These are phyloP conservation scores for Carcharodon carcharias DNA, from an alignment of 2,797 vertebrate species.

Conservation along the genomic window DNA sequence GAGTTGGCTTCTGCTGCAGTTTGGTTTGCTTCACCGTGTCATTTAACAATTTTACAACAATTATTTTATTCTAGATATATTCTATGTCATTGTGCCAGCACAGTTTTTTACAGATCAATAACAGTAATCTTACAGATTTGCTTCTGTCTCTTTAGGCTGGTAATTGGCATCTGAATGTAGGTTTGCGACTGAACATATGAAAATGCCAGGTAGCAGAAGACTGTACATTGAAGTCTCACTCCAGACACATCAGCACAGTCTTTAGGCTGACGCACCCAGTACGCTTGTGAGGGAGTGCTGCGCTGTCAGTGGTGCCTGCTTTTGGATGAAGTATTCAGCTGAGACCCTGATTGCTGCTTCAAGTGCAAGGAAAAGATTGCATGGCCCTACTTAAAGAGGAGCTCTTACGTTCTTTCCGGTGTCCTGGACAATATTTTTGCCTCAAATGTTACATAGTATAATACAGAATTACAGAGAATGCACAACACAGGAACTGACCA, in stretches of 20 bases:
- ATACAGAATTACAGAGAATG: neutral
- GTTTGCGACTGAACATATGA: neutral
- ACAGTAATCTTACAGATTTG: neutral
- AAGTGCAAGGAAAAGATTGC: neutral
- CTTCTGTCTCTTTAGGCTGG: neutral
- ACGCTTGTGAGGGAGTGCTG: neutral
- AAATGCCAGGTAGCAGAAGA: neutral
- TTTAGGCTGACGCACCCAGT: neutral
- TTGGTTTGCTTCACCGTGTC: neutral
- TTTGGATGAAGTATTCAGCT: neutral
- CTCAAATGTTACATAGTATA: neutral
- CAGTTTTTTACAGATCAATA: neutral
- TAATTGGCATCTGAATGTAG: neutral
- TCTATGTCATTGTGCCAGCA: neutral
- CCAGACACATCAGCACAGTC: neutral
- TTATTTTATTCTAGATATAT: neutral
- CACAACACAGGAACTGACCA: no score
- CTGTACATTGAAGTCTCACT: neutral
- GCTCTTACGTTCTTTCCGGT: no score
- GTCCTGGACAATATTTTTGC: neutral
- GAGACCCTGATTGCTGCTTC: no score
- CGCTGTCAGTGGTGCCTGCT: neutral
- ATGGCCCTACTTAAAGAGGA: no score
- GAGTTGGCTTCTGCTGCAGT: neutral
- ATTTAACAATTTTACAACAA: neutral